Evolutionary conservation across 2,888 invertebrate species (phyloP), one percentile per base, ranked within the genome.

Genomic region (Invenusta paracnida): DNA sequence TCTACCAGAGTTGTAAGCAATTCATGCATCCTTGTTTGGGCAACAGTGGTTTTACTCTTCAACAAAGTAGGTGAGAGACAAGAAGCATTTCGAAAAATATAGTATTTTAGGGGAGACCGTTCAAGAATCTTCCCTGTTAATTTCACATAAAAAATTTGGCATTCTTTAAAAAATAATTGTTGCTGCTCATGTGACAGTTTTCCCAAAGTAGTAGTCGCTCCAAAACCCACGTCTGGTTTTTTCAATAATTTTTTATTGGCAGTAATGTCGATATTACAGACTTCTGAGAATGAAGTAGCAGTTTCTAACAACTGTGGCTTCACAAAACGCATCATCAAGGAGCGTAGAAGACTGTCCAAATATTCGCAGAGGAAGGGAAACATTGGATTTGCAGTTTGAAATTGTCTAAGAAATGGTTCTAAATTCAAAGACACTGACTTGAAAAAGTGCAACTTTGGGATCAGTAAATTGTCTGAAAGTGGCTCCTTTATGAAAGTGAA

Each of bases 361-460:
- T 82, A 82, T 82, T 82, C 82, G 79, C 79, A 79, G 29, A 79
- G 79, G n/a, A 79, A 29, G 29, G 79, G 79, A 79, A 79, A 82
- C 82, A 27, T 82, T 82, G 82, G 82, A 13, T 13, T 30, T 30
- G 82, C 29, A 29, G 27, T 27, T 82, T 82, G 82, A 30, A 82
- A 82, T 27, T 29, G 29, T 29, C 79, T 23, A 79, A 23, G 79
- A 79, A 79, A 79, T 11, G n/a, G 79, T 79, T 79, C 79, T 23
- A 79, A 79, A 79, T 11, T 2, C 25, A 48, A 79, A 79, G 27
- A 79, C 29, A 79, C n/a, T 79, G 79, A 79, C 29, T 79, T 79
- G 29, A 5, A 79, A 29, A 79, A 79, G 29, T 79, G 79, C 29
- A 79, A 29, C 79, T 79, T 79, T 79, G 5, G 27, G 79, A 29